Evolutionary conservation across 1,140 invertebrate species (phyloP), one percentile per base, ranked within the genome.

Genomic region (Acyrthosiphon pisum): DNA sequence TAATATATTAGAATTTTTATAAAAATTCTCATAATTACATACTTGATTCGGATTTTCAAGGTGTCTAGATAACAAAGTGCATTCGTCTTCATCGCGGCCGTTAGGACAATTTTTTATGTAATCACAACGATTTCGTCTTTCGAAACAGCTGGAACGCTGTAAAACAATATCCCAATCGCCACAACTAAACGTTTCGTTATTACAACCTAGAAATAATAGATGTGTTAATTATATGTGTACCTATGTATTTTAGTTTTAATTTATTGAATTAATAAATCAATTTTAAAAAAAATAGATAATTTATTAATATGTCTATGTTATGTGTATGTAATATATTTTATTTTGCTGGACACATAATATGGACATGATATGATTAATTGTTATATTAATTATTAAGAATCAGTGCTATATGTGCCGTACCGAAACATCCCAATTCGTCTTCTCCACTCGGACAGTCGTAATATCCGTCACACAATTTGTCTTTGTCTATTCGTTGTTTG

Each of bases 381-480:
- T 44, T 1, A 46, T 89, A 89, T 53, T 53, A 35, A 53, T 53
- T 35, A 18, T 88, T 23, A 35, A n/a, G 8, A 88, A 88, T n/a
- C 20, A 8, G 87, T 22, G 23, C 20, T 11, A 26, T 84, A 26
- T n/a, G 84, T 46, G 48, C 50, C 8, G 11, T 90, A 96, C 97
- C 97, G 94, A 96, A 96, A 95, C 98, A 98, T 46, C 96, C 97
- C 93, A 96, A 94, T 95, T 98, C 98, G 94, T 98, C 98, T 95
- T 97, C 97, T 18, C 97, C 97, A 37, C 94, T 93, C 14, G 95
- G 96, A 94, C 96, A 98, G 94, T 98, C 97, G 56, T 96, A 96
- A 94, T 97, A 98, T 44, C 97, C 97, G 95, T 99, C 98, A 95
- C 98, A 99, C 0, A 97, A 94, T 94, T 96, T 96, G 14, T 96